A percentile compares a stretch with the other conserved stretches of the same genome.
phyloP scores from a whole-genome alignment of 2,888 invertebrate species.

The Drosophila neutralis region DNA sequence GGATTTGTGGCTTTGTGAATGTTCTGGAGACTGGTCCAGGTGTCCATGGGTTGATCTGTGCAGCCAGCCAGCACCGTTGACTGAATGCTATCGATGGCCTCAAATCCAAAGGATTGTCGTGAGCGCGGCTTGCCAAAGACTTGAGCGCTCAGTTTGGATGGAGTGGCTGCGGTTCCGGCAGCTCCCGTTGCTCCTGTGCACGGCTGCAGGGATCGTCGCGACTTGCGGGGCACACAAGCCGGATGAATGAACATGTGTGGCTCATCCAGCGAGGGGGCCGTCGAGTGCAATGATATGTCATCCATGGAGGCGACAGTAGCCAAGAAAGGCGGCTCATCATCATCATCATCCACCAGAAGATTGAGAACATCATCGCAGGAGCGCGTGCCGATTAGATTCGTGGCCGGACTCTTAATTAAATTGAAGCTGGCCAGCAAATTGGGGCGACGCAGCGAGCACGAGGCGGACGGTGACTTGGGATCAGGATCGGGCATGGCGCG shows the following conservation, averaged over 20 bases:
- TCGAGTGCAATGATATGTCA: slow-evolving; percentile 86
- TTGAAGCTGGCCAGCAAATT: slow-evolving; percentile 85
- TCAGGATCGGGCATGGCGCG: slow-evolving; percentile 88
- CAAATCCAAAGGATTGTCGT: slow-evolving; percentile 75
- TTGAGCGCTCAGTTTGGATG: slow-evolving; percentile 88
- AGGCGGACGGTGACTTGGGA: slow-evolving; percentile 67
- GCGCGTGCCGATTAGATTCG: slow-evolving; percentile 83
- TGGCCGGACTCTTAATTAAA: slow-evolving; percentile 84
- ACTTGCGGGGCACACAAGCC: slow-evolving; percentile 55
- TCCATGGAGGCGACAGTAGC: slow-evolving; percentile 85
- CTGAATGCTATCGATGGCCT: slow-evolving; percentile 69
- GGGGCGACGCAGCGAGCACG: slow-evolving; percentile 66
- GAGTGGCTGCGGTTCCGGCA: slow-evolving; percentile 25
- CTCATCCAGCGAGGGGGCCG: slow-evolving; percentile 61
- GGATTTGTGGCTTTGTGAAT: slow-evolving; percentile 81
- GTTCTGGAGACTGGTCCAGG: slow-evolving; percentile 89
- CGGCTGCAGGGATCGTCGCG: slow-evolving; percentile 66
- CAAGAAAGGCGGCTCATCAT: slow-evolving; percentile 53
- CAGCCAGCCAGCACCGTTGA: slow-evolving; percentile 20
- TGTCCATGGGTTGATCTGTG: slow-evolving; percentile 72
- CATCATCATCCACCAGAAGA: slow-evolving; percentile 75
- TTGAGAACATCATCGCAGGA: slow-evolving; percentile 87
- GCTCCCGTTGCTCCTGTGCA: neutral
- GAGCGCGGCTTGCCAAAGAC: slow-evolving; percentile 85
- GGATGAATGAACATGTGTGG: slow-evolving; percentile 74